Base-by-base conservation (phyloP, 1,140 invertebrate genomes). In the Pissodes strobi region DNA sequence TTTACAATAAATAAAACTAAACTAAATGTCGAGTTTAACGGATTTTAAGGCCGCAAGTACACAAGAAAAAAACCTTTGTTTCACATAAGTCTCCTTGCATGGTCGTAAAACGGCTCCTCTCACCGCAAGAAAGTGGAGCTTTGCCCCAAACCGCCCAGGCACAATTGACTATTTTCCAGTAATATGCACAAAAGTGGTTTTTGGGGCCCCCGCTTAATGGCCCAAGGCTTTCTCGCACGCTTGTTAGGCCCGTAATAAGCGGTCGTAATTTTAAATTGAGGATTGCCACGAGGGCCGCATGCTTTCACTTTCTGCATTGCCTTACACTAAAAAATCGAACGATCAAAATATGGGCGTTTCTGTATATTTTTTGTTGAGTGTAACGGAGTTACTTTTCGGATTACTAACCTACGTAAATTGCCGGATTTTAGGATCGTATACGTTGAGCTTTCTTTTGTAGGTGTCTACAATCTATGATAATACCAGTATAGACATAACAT, bases 101-200 rank as follows among this genome's bases (percentile, higher is more conserved):
- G 30, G 21, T 25, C 49, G 41, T 41, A 51, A 52, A 61, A 45
- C n/a, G 6, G 18, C n/a, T 18, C 43, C 6, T 46, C n/a, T n/a
- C 25, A 55, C 21, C 59, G 19, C 8, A n/a, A 27, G 43, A 53
- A 43, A 62, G 38, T 23, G 17, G 22, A 15, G 12, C 22, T 15
- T 21, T 17, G 23, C 27, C 34, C 39, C 52, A 21, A 2, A n/a
- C n/a, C n/a, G n/a, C n/a, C n/a, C n/a, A n/a, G n/a, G n/a, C 52
- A 48, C 61, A 64, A 64, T 55, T 64, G 61, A 64, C 61, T 64
- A 64, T 64, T 64, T 64, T 64, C 61, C 51, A 56, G 61, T 19
- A 56, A 64, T 64, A 64, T 64, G 37, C 51, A 48, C 61, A 56
- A 64, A 56, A 55, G 61, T 48, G 61, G 52, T 64, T 64, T 56